phyloP scores from a whole-genome alignment of 1,140 invertebrate species.

The Cataglyphis hispanica region DNA sequence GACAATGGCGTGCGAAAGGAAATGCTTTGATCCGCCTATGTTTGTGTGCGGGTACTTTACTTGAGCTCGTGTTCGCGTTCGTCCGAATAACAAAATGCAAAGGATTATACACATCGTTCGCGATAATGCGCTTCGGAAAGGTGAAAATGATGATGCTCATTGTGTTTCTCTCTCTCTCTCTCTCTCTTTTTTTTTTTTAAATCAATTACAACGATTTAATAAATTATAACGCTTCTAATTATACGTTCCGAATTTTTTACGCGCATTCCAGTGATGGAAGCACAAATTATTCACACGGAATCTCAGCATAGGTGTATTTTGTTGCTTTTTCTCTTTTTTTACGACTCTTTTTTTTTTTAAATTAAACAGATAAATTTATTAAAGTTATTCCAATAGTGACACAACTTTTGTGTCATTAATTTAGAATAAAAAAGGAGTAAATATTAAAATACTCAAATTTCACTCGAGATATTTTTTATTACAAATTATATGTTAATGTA shows the following conservation, averaged over 20 bases:
- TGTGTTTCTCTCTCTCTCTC: no score
- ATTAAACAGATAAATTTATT: neutral
- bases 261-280: neutral
- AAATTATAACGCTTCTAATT: neutral
- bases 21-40: slow-evolving; percentile 44
- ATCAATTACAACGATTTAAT: no score
- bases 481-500: neutral
- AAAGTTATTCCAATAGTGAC: neutral
- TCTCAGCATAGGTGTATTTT: neutral
- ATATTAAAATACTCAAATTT: neutral
- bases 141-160: neutral
- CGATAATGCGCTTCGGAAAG: slow-evolving; percentile 23
- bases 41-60: slow-evolving; percentile 16
- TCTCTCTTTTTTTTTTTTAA: no score
- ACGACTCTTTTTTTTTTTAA: neutral
- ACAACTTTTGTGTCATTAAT: neutral
- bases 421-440: neutral
- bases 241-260: neutral
- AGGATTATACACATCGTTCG: slow-evolving; percentile 13
- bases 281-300: neutral
- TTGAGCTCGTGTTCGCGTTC: neutral
- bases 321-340: neutral
- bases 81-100: slow-evolving; percentile 23
- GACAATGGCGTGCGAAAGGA: slow-evolving; percentile 67
- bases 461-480: neutral